A percentile compares a stretch with the other conserved stretches of the same genome.
Evolutionary conservation across 2,113 vertebrate species (phyloP).

Genomic region (Chamaetylas fuelleborni): DNA sequence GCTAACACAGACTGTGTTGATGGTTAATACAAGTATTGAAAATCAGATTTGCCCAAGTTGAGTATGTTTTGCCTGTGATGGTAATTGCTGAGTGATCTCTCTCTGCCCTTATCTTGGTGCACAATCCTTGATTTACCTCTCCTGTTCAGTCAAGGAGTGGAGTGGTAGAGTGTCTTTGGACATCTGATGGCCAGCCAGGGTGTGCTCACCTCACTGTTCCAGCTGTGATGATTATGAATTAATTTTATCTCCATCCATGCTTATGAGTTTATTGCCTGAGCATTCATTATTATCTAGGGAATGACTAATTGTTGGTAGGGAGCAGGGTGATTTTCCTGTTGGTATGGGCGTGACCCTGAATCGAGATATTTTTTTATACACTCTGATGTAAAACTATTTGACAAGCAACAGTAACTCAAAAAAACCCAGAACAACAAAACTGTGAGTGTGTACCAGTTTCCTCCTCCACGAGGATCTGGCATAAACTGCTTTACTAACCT

Average conservation of each 20-base stretch:
- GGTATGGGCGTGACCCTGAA: background rate
- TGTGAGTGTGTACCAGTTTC: background rate
- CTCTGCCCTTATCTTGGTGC: background rate
- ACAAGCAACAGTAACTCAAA: background rate
- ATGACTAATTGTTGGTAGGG: background rate
- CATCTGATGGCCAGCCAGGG: background rate
- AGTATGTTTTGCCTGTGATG: background rate
- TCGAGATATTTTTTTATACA: background rate
- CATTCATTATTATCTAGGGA: background rate
- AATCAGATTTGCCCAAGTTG: background rate
- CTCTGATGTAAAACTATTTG: background rate
- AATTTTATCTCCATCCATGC: background rate
- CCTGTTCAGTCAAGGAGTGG: background rate
- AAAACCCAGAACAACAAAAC: background rate
- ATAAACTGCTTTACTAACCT: background rate
- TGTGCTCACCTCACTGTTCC: background rate
- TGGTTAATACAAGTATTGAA: background rate
- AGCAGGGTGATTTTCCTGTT: background rate
- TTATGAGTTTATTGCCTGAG: background rate
- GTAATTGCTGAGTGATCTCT: background rate
- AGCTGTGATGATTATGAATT: background rate
- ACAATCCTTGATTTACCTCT: background rate
- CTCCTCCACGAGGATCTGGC: background rate
- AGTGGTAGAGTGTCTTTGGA: background rate
- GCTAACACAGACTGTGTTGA: too few relatives aligned